Base-by-base conservation (phyloP, 2,888 invertebrate genomes). In the Pterostichus niger region DNA sequence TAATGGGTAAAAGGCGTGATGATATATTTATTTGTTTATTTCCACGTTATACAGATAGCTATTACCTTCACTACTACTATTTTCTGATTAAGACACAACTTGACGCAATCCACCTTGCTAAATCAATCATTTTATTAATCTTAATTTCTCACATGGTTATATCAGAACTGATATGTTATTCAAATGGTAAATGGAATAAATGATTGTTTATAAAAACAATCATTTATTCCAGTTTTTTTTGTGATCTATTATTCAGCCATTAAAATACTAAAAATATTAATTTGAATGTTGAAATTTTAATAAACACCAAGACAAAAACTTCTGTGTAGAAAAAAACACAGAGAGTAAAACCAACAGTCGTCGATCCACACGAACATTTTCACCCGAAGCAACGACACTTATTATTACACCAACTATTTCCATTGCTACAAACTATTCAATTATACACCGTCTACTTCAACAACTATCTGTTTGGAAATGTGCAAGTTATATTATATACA, bases 281-380 rank as follows among this genome's bases (percentile, higher is more conserved):
- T 64, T 64, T 64, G 61, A 61, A 61, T 61, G 64, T 64, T 64
- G 64, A 64, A 64, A 64, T 64, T 64, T 64, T 64, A 64, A 64
- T 64, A 33, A 64, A 64, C 64, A 64, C 49, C 49, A 64, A n/a
- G 31, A 64, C 33, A 64, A 64, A 64, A 64, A 64, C 64, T 35
- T 11, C n/a, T 35, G 11, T 11, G n/a, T n/a, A n/a, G n/a, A n/a
- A n/a, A n/a, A 35, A 64, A 49, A 64, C 35, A 64, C 35, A n/a
- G 40, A 40, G 40, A 7, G 40, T 40, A 40, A 40, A 40, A 40
- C 40, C 40, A 40, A 40, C 40, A 40, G 40, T 9, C 9, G 31
- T 35, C 64, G 24, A n/a, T 24, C 24, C 24, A 24, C 24, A 64
- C 64, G 64, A 64, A 64, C 64, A 64, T n/a, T 64, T 35, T 64